These are phyloP conservation scores for Heterohyrax brucei DNA, from an alignment of 2,797 vertebrate genomes.

Conservation along the genomic window DNA sequence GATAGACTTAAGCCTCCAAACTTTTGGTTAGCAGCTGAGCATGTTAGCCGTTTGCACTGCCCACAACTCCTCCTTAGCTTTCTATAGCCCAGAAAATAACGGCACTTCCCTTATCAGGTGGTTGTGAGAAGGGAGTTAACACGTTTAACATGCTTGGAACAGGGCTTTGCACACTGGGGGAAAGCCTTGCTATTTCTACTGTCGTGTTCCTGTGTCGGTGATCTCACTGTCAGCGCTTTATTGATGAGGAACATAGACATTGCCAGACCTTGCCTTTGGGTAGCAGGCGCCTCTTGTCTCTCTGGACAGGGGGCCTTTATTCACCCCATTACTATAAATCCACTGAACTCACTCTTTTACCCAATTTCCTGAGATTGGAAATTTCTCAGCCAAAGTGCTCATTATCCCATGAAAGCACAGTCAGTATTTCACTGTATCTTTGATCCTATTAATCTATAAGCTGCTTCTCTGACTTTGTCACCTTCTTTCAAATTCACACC, in stretches of 20 bases:
- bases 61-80: background rate
- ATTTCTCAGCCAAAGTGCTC: background rate
- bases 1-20: too few species aligned
- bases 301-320: background rate
- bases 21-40: background rate
- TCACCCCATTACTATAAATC: background rate
- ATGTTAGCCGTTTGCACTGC: background rate
- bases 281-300: background rate
- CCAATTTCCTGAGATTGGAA: background rate
- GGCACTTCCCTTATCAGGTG: background rate
- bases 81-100: background rate
- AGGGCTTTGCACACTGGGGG: background rate
- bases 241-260: rapidly evolving
- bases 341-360: background rate
- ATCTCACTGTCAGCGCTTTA: background rate
- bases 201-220: rapidly evolving
- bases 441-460: background rate
- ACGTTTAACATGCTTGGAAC: background rate
- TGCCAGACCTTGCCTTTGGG: too few species aligned
- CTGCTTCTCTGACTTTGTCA: background rate
- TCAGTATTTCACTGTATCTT: background rate
- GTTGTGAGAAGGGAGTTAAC: background rate
- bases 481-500: background rate
- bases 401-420: background rate
- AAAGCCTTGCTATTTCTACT: background rate